A percentile compares a stretch with the other conserved stretches of the same genome.
Conservation (phyloP, 1,140 invertebrate genomes). For the Ephestia elutella region DNA sequence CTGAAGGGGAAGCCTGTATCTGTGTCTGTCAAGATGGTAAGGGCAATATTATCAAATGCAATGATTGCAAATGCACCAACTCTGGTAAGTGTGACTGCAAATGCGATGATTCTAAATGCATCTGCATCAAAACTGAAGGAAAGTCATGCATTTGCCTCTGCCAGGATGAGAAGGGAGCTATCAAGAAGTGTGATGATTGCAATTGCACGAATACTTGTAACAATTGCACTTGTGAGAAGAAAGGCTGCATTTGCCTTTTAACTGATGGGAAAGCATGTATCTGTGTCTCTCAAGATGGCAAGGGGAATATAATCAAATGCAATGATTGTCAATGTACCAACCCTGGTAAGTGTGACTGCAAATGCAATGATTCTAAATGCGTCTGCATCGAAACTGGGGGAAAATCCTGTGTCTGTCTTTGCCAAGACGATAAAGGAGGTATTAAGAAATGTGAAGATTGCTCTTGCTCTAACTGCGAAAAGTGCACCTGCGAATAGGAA, state of each 20-base stretch:
- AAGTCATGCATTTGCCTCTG: slow-evolving; percentile 30
- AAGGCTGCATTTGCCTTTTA: slow-evolving; percentile 16
- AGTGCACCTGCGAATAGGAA: background rate
- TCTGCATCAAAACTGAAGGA: slow-evolving; percentile 25
- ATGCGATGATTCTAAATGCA: slow-evolving; percentile 22
- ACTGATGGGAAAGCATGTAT: slow-evolving; percentile 16
- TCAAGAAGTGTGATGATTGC: slow-evolving; percentile 28
- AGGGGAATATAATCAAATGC: slow-evolving; percentile 5
- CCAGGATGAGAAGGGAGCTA: slow-evolving; percentile 21
- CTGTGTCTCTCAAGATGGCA: background rate
- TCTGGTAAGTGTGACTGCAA: slow-evolving; percentile 13
- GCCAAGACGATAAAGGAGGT: slow-evolving; percentile 24
- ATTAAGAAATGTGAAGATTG: slow-evolving; percentile 28
- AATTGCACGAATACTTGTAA: slow-evolving; percentile 10
- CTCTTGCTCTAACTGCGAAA: slow-evolving; percentile 11
- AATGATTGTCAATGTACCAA: slow-evolving; percentile 15
- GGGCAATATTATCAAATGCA: slow-evolving; percentile 5
- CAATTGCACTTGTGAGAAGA: background rate
- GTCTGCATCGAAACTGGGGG: slow-evolving; percentile 25
- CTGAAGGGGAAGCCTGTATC: slow-evolving; percentile 13
- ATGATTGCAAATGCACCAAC: slow-evolving; percentile 15
- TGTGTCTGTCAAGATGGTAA: background rate
- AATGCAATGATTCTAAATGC: slow-evolving; percentile 23
- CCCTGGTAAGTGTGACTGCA: slow-evolving; percentile 10
- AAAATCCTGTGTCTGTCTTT: slow-evolving; percentile 31